Percentiles rank a stretch among this genome's conserved stretches.
Conservation (phyloP, 92 coral and sea anemone genomes). For the Epizoanthus rinbou region DNA sequence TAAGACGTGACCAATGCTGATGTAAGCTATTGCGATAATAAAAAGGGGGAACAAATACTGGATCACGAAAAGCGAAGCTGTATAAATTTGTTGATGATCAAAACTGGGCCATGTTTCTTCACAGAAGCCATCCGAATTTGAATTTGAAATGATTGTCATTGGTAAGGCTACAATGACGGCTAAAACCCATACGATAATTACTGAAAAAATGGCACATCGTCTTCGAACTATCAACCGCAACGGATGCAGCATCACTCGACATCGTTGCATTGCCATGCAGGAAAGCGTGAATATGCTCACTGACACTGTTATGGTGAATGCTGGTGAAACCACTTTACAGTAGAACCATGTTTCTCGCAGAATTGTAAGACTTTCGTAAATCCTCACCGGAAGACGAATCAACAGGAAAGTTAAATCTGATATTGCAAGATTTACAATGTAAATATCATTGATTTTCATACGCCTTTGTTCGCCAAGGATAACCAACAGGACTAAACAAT, state of each 20-base stretch:
- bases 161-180: slow-evolving; percentile 56
- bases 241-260: slow-evolving; percentile 65
- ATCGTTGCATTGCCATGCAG: slow-evolving; percentile 69
- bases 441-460: slow-evolving; percentile 48
- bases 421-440: slow-evolving; percentile 50
- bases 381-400: slow-evolving; percentile 45
- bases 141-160: slow-evolving; percentile 44
- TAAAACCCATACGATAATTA: slow-evolving; percentile 55
- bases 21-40: slow-evolving; percentile 59
- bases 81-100: slow-evolving; percentile 35
- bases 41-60: slow-evolving; percentile 71
- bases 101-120: slow-evolving; percentile 42
- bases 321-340: slow-evolving; percentile 69
- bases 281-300: slow-evolving; percentile 70
- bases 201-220: slow-evolving; percentile 30
- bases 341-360: slow-evolving; percentile 42
- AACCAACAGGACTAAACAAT: slow-evolving; percentile 50
- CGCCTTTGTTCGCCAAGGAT: slow-evolving; percentile 35
- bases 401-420: slow-evolving; percentile 50
- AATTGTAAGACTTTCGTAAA: slow-evolving; percentile 34
- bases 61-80: slow-evolving; percentile 34
- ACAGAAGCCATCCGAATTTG: slow-evolving; percentile 36
- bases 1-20: slow-evolving; percentile 57
- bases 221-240: slow-evolving; percentile 33
- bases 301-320: slow-evolving; percentile 47